These are phyloP conservation scores for Tinea pellionella DNA, from an alignment of 2,888 invertebrate genomes.

Conservation along the genomic window DNA sequence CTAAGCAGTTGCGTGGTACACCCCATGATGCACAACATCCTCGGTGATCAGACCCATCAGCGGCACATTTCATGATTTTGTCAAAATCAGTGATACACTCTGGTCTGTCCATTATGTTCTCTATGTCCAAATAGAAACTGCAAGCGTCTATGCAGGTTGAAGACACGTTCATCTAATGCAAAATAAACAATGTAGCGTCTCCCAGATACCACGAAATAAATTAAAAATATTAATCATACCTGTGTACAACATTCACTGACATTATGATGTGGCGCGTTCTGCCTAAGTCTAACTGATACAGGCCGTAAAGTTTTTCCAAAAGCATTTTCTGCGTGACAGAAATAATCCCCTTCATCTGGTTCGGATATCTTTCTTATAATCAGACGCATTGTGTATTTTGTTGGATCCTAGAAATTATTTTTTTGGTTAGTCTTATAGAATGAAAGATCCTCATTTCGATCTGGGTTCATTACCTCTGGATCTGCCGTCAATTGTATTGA, in stretches of 20 bases:
- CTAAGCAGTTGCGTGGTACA: conserved; percentile 83
- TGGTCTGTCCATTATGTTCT: conserved; percentile 82
- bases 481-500: conserved; percentile 71
- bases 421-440: too few species aligned
- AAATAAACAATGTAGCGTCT: not conserved
- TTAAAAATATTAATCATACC: conserved; percentile 25
- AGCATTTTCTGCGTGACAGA: conserved; percentile 86
- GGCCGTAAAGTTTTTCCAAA: conserved; percentile 80
- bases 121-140: conserved; percentile 85
- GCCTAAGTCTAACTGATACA: conserved; percentile 78
- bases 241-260: conserved; percentile 81
- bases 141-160: conserved; percentile 85
- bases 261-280: conserved; percentile 73
- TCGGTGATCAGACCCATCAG: conserved; percentile 85
- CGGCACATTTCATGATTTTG: conserved; percentile 87
- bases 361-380: conserved; percentile 78
- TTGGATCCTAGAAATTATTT: conserved; percentile 66
- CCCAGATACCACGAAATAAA: not conserved
- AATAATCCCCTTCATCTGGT: conserved; percentile 82
- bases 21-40: conserved; percentile 84
- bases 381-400: conserved; percentile 79
- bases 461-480: conserved; percentile 61
- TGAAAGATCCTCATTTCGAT: too few species aligned
- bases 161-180: conserved; percentile 75
- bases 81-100: conserved; percentile 87